These are phyloP conservation scores for Rhincodon typus DNA, from an alignment of 2,797 vertebrate genomes.

Conservation along the genomic window DNA sequence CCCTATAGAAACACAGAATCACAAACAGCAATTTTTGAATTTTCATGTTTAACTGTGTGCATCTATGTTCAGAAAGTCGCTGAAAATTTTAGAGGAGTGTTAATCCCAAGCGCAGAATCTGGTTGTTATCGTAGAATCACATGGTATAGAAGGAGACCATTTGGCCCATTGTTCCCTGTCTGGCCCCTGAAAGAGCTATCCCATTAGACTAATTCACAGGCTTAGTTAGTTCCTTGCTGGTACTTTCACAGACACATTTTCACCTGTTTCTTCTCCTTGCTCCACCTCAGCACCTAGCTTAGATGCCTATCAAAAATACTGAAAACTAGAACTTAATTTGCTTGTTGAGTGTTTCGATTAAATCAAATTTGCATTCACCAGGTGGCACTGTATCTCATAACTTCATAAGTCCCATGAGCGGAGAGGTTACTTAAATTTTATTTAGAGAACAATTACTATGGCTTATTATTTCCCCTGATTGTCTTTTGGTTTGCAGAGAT, in stretches of 20 bases:
- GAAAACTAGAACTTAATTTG: neutral
- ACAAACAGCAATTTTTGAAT: neutral
- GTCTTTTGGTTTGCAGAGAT: neutral
- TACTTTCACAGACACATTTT: neutral
- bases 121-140: neutral
- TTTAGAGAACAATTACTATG: neutral
- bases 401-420: neutral
- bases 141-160: neutral
- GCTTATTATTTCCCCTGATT: neutral
- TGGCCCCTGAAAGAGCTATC: neutral
- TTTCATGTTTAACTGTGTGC: neutral
- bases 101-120: no score
- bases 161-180: neutral
- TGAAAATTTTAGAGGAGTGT: neutral
- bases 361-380: neutral
- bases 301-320: neutral
- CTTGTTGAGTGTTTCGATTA: neutral
- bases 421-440: neutral
- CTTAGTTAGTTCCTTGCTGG: neutral
- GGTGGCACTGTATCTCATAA: neutral
- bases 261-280: neutral
- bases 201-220: neutral
- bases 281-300: neutral
- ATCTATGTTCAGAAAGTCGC: neutral
- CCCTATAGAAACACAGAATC: neutral